phyloP scores from a whole-genome alignment of 2,888 invertebrate genomes.

The Anthoptus insignis region DNA sequence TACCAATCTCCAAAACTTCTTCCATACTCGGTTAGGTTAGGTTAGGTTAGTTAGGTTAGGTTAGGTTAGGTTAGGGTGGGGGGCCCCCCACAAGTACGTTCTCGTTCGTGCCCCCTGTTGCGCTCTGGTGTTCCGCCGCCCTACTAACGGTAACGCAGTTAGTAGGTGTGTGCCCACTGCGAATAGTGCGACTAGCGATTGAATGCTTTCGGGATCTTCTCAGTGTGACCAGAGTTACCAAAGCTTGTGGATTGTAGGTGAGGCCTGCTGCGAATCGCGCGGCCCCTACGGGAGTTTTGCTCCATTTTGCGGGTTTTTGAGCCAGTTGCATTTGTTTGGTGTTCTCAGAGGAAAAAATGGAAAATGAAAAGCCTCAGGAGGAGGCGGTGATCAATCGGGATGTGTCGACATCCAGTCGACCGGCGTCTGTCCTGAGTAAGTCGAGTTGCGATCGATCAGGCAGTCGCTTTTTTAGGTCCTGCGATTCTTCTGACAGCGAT shows the following conservation, averaged over 20 bases:
- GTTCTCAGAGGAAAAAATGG: not conserved
- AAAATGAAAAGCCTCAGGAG: not conserved
- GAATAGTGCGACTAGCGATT: conserved; percentile 3
- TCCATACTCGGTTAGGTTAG: too few species aligned
- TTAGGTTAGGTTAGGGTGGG: not conserved
- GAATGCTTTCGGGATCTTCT: not conserved
- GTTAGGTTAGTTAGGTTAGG: not conserved
- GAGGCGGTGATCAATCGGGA: not conserved
- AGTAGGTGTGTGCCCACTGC: conserved; percentile 5
- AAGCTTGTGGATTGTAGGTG: conserved; percentile 5
- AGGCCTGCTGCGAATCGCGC: conserved; percentile 5
- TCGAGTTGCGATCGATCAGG: not conserved
- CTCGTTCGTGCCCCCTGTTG: conserved; percentile 5
- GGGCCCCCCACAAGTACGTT: conserved; percentile 5
- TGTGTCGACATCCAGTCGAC: not conserved
- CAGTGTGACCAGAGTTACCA: conserved; percentile 5
- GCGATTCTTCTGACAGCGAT: not conserved
- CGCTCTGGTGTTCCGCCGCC: conserved; percentile 5
- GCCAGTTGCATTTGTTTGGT: not conserved
- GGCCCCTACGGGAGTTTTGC: conserved; percentile 3
- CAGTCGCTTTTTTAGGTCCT: not conserved
- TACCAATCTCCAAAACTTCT: too few species aligned
- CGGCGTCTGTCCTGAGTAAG: not conserved
- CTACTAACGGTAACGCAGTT: conserved; percentile 5
- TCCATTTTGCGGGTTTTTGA: not conserved